Evolutionary conservation across 2,113 vertebrate genomes (phyloP).

Genomic region (Rafetus swinhoei): DNA sequence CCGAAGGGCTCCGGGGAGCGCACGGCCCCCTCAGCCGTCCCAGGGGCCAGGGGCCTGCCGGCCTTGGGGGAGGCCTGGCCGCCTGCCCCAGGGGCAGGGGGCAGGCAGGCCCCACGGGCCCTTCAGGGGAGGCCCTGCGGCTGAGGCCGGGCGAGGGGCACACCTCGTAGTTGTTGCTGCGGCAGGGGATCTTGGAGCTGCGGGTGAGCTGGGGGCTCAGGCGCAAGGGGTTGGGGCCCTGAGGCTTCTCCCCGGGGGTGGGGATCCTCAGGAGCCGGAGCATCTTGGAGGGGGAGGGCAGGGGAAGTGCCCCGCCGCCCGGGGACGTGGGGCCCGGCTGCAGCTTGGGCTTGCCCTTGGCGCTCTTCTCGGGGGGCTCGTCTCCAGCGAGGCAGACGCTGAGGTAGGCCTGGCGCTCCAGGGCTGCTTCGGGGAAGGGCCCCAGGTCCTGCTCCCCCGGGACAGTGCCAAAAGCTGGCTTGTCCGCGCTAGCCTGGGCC

Average conservation of each 20-base stretch:
- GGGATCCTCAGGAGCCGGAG: conserved; percentile 92
- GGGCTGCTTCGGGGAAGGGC: conserved; percentile 66
- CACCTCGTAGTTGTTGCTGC: conserved; percentile 90
- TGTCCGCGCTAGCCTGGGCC: neutral
- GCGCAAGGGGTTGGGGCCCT: conserved; percentile 78
- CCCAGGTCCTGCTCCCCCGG: conserved; percentile 37
- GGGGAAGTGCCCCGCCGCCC: conserved; percentile 78
- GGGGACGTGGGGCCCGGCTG: conserved; percentile 80
- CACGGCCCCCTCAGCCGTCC: neutral
- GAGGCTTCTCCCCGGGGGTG: conserved; percentile 79
- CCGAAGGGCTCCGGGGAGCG: conserved; percentile 52
- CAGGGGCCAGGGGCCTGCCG: conserved; percentile 35
- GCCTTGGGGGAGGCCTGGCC: conserved; percentile 34
- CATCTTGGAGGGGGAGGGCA: conserved; percentile 87
- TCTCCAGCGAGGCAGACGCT: conserved; percentile 44
- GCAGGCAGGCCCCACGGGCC: conserved; percentile 58
- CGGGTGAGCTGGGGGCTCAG: conserved; percentile 92
- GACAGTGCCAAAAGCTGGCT: neutral
- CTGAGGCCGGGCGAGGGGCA: conserved; percentile 86
- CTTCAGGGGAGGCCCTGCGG: conserved; percentile 71
- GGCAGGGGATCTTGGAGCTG: conserved; percentile 91
- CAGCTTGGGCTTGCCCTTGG: conserved; percentile 73
- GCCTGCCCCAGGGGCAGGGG: neutral
- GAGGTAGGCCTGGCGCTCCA: conserved; percentile 62
- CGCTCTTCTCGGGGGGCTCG: conserved; percentile 1